Evolutionary conservation across 2,113 vertebrate species (phyloP).

Genomic region (Casuarius casuarius): DNA sequence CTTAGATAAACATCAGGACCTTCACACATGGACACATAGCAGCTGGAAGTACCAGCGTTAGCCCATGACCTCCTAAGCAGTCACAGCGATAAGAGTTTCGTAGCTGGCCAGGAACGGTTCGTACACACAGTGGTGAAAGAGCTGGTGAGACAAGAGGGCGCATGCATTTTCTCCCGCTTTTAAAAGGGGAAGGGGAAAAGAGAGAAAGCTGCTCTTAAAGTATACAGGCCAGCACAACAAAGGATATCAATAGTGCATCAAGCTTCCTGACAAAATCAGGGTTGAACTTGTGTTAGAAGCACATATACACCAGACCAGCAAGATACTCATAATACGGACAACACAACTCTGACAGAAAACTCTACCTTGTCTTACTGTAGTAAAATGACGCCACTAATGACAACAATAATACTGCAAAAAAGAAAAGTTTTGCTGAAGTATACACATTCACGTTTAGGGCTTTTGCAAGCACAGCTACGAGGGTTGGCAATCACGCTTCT

Average conservation of each 20-base stretch:
- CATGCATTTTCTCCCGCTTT: background rate
- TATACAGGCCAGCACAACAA: background rate
- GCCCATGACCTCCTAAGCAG: background rate
- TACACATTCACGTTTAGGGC: background rate
- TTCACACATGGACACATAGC: background rate
- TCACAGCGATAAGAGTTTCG: fast-evolving
- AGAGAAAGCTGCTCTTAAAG: background rate
- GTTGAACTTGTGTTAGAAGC: background rate
- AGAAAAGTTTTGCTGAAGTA: background rate
- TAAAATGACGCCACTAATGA: no score
- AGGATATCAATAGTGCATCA: background rate
- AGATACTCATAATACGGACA: fast-evolving
- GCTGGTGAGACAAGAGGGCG: background rate
- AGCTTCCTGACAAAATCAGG: background rate
- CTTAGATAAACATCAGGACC: background rate
- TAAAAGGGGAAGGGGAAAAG: background rate
- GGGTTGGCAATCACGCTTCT: background rate
- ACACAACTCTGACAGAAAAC: background rate
- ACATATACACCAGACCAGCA: background rate
- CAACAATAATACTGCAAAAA: background rate
- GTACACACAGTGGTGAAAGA: background rate
- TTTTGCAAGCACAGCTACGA: background rate
- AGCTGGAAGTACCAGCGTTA: background rate
- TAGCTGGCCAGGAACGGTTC: background rate
- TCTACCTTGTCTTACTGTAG: background rate